phyloP scores from a whole-genome alignment of 2,113 vertebrate species.

The Colistium nudipinnis region DNA sequence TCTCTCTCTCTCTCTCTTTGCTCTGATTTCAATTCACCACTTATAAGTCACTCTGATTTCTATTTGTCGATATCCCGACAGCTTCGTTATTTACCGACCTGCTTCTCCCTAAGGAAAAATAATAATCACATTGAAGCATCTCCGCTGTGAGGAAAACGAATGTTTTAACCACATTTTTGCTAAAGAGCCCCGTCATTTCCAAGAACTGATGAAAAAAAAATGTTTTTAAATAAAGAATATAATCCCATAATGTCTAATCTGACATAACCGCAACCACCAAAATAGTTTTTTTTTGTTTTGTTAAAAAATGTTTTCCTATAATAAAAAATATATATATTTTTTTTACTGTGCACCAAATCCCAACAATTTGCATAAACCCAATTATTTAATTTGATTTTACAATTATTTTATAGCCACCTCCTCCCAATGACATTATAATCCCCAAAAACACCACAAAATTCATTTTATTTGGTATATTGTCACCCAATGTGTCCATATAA shows the following conservation, averaged over 20 bases:
- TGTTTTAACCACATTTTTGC: background rate
- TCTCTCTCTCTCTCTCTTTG: no score
- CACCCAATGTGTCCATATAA: background rate
- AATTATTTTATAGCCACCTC: no score
- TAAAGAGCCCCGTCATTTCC: no score
- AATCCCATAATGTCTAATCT: background rate
- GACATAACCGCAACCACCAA: background rate
- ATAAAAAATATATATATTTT: background rate
- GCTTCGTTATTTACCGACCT: background rate
- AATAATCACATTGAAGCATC: background rate
- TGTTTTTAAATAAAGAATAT: no score
- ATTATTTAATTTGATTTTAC: no score
- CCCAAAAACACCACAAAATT: background rate
- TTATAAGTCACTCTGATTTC: background rate
- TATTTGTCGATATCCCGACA: background rate
- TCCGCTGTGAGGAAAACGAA: background rate
- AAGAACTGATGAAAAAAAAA: background rate
- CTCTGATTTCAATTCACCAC: background rate
- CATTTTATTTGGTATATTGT: background rate
- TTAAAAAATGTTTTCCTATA: background rate
- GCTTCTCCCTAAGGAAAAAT: background rate
- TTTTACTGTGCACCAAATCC: background rate
- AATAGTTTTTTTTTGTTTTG: background rate
- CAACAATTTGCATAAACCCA: background rate
- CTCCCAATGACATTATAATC: background rate